Percentiles rank a stretch among this genome's conserved stretches.
phyloP scores from a whole-genome alignment of 2,113 vertebrate genomes.

The Chloroceryle aenea region DNA sequence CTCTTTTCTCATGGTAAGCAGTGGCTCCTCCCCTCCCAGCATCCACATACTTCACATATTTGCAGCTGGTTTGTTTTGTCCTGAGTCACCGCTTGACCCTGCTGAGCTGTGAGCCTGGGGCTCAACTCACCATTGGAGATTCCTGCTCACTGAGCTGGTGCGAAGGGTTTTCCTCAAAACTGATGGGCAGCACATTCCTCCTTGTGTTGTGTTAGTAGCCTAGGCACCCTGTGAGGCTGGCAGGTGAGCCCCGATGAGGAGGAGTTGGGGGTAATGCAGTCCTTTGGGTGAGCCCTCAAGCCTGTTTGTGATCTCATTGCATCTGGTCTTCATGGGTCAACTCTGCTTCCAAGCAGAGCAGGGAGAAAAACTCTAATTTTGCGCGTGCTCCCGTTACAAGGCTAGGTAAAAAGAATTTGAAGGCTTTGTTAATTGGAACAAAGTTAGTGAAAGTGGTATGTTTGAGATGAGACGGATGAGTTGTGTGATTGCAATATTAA shows the following conservation, averaged over 20 bases:
- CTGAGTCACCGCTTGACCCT: conserved; percentile 29
- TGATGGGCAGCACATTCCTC: not conserved
- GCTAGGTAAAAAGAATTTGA: not conserved
- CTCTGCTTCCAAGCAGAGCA: not conserved
- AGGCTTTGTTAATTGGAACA: not conserved
- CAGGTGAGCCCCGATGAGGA: not conserved
- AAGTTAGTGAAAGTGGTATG: not conserved
- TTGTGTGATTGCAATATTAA: not conserved
- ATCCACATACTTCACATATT: conserved; percentile 50
- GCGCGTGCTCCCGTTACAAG: not conserved
- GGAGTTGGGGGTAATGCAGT: not conserved
- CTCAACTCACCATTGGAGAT: not conserved
- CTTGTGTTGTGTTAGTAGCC: not conserved
- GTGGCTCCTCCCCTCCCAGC: conserved; percentile 46
- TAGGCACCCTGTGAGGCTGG: not conserved
- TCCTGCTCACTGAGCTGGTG: rapidly evolving
- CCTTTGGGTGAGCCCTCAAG: not conserved
- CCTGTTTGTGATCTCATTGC: not conserved
- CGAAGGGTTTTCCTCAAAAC: not conserved
- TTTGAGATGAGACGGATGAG: not conserved
- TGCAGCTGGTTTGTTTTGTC: conserved; percentile 59
- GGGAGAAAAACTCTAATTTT: not conserved
- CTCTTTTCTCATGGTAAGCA: not conserved
- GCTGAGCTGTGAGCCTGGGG: not conserved
- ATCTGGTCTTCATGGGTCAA: not conserved